These are phyloP conservation scores for Catocala sponsa DNA, from an alignment of 2,888 invertebrate species.

Conservation along the genomic window DNA sequence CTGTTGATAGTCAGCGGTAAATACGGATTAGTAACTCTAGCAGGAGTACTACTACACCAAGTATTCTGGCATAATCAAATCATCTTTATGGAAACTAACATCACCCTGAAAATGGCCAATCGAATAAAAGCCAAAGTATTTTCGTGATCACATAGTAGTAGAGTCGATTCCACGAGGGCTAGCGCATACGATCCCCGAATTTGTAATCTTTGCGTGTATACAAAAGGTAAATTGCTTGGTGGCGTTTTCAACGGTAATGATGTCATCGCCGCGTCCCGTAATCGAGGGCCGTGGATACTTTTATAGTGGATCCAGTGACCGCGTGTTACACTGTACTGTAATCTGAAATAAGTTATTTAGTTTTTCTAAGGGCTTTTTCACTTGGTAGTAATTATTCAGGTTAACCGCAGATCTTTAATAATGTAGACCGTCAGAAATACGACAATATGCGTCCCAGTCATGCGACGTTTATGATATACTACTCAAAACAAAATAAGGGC, in stretches of 20 bases:
- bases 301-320: slow-evolving; percentile 55
- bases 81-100: neutral
- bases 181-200: slow-evolving; percentile 55
- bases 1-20: too few species aligned
- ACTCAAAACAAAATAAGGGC: too few species aligned
- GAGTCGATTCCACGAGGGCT: slow-evolving; percentile 30
- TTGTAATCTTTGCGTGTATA: slow-evolving; percentile 75
- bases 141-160: slow-evolving; percentile 42
- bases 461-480: too few species aligned
- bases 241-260: slow-evolving; percentile 78
- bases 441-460: too few species aligned
- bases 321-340: slow-evolving; percentile 43
- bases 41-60: neutral
- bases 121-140: slow-evolving; percentile 38
- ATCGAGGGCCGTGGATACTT: slow-evolving; percentile 67
- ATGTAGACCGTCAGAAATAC: too few species aligned
- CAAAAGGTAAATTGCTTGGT: slow-evolving; percentile 74
- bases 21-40: too few species aligned
- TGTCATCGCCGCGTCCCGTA: slow-evolving; percentile 73
- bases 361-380: too few species aligned
- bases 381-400: too few species aligned
- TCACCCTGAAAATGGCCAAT: slow-evolving; percentile 24
- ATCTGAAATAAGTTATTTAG: neutral
- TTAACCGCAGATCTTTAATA: too few species aligned
- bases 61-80: neutral